Base-by-base conservation (phyloP, 2,888 invertebrate species). In the Ectropis crepuscularia region DNA sequence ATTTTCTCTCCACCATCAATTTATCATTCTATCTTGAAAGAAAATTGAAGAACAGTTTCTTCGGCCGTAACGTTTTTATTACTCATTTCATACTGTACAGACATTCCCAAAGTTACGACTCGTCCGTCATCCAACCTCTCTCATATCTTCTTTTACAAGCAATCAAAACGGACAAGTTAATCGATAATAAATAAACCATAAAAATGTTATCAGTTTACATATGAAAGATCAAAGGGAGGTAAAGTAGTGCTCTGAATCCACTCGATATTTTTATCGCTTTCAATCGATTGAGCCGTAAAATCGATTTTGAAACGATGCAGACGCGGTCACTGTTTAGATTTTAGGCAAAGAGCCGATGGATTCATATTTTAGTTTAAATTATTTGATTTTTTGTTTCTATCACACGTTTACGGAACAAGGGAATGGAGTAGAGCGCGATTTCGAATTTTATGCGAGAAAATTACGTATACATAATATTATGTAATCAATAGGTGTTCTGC, bases 301-400 rank as follows among this genome's bases (percentile, higher is more conserved):
- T 65, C 55, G 53, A 63, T 68, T 67, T 67, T 79, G 79, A 83
- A 77, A 80, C 74, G 76, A 80, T 80, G 69, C 82, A 85, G 81
- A 75, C 77, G 76, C 73, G 63, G 60, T 74, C 58, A 61, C 38
- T 63, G 66, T 59, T 65, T 63, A 70, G 60, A 53, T 64, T 41
- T 53, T 65, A 55, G 61, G 46, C 61, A 11, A 39, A 43, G 60
- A 65, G 60, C 16, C 16, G 16, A 28, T 28, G 16, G 16, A 28
- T 28, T 28, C 4, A 28, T 28, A 4, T 28, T 28, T 28, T 1
- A 4, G 16, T 28, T 2, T 28, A 28, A 28, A 28, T 2, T 28
- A 28, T 28, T 28, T 28, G 16, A n/a, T n/a, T 28, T 28, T 28
- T 28, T 28, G 16, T 28, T 28, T 2, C 16, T 28, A 4, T 28